Base-by-base conservation (phyloP, 2,797 vertebrate genomes). In the Scolopax bukidnonensis region DNA sequence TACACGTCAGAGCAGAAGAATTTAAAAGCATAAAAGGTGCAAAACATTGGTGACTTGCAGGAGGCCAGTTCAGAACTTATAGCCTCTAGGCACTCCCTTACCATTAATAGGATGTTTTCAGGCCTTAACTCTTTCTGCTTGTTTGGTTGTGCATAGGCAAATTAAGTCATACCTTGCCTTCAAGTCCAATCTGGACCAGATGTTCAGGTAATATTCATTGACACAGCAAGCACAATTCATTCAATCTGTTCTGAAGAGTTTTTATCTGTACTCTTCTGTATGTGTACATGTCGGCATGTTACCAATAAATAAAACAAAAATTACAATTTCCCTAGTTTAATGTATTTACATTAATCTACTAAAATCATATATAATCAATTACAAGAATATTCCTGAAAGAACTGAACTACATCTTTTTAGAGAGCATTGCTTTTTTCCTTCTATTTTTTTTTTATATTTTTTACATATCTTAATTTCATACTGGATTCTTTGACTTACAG, bases 41-140 rank as follows among this genome's bases (percentile, higher is more conserved):
- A 88, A 95, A 94, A 69, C 18, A 15, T 91, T 95, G 94, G 57
- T 96, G 95, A 95, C 93, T 96, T 90, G 64, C 47, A 93, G 11
- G 21, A 92, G 82, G 48, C 54, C 61, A 78, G 54, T 61, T 89
- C 80, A 78, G 73, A 91, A 86, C 63, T 74, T 71, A 43, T 25
- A 87, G 53, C 92, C 90, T 87, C 28, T 36, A 80, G 89, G 85
- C 56, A 57, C 32, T 89, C 53, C 50, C 33, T 87, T 40, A 84
- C 30, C 19, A n/a, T 16, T 51, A 33, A 73, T 50, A 33, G 59
- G 69, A 50, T 85, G 21, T 95, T 93, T 75, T 87, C 87, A 94
- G n/a, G 8, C 41, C 93, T 94, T 78, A 95, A 84, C 56, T 85
- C 68, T 83, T 91, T 38, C 47, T 92, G 83, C 76, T 69, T 51